Base-by-base conservation (phyloP, 2,113 vertebrate genomes). In the Oncorhynchus keta region DNA sequence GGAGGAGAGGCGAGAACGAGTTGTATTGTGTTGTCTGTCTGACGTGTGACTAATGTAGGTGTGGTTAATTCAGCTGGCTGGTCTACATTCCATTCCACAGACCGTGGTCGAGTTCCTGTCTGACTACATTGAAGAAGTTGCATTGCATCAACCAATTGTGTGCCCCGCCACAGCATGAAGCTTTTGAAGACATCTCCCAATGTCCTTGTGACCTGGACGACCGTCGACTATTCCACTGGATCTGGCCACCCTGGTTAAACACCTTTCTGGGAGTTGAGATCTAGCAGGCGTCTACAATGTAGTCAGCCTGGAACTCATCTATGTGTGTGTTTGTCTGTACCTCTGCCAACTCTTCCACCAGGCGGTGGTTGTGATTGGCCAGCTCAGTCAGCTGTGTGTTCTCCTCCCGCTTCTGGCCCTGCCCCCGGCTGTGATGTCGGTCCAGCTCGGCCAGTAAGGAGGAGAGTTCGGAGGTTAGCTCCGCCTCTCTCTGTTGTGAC, bases 281-380 rank as follows among this genome's bases (percentile, higher is more conserved):
- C 49, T 16, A 51, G 14, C 14, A 16, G 49, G 49, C 3, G 2
- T 51, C 48, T 61, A n/a, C 20, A 61, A 8, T 20, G 48, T 13
- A 51, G 57, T 8, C 16, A 5, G 20, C 20, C n/a, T n/a, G 5
- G n/a, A 62, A 2, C n/a, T 61, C 59, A 61, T 61, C n/a, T 62
- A 16, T 2, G n/a, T 22, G 6, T 57, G 51, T 57, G 51, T 5
- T 57, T 57, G 55, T 57, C 14, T 62, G 12, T 64, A 94, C 94
- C 93, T 95, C 94, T 71, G 94, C 90, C 7, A 95, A 86, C 81
- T 94, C 93, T 83, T 94, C 94, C 84, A 95, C 94, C 68, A 95
- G 75, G 2, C 91, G 90, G 22, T 95, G 94, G 87, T 95, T 95
- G 65, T 95, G 94, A 79, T 72, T 92, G 83, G 91, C 87, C 22